Conservation (phyloP, 2,888 invertebrate genomes). For the Apodemia zela region DNA sequence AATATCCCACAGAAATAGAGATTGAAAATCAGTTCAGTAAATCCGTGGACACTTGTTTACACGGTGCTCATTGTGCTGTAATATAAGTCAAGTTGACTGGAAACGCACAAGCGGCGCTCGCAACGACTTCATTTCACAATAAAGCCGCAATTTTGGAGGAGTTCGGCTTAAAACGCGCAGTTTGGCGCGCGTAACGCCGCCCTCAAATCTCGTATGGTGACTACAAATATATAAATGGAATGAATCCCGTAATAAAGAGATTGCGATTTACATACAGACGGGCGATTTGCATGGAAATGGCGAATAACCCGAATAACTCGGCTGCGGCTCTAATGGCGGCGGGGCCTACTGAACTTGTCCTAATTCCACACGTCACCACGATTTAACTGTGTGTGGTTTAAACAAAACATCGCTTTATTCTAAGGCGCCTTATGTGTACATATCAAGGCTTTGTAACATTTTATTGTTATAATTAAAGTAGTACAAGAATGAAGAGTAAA, state of each 20-base stretch:
- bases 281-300: conserved; percentile 10
- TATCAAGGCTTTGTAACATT: background rate
- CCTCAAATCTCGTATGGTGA: conserved; percentile 10
- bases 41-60: background rate
- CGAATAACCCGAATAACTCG: background rate
- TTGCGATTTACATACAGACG: conserved; percentile 11
- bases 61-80: background rate
- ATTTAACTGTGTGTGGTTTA: background rate
- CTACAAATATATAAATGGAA: conserved; percentile 16
- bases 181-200: conserved; percentile 3
- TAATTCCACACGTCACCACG: background rate
- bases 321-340: background rate
- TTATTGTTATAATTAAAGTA: background rate
- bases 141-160: conserved; percentile 8
- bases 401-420: background rate
- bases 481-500: no score
- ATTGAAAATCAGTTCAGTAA: background rate
- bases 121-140: conserved; percentile 1
- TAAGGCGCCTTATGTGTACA: background rate
- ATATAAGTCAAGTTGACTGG: conserved; percentile 6
- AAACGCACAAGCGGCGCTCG: background rate
- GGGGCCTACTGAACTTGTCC: conserved; percentile 1
- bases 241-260: conserved; percentile 7
- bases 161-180: conserved; percentile 9
- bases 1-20: background rate